A percentile compares a stretch with the other conserved stretches of the same genome.
These are phyloP conservation scores for Pampusana beccarii DNA, from an alignment of 2,113 vertebrate species.

Conservation along the genomic window DNA sequence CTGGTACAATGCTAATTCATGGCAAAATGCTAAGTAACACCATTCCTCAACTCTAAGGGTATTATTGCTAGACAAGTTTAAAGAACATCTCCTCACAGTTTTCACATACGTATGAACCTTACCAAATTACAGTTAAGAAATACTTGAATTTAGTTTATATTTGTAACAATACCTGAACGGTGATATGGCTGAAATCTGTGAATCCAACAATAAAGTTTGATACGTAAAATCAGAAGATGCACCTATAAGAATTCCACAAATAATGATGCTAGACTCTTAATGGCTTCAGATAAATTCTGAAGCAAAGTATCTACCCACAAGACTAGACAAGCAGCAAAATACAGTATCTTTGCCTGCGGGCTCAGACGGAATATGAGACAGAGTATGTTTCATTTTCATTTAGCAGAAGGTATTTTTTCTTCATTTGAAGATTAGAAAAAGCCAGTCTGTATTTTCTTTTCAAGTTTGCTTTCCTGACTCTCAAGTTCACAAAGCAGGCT, in stretches of 20 bases:
- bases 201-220: not conserved
- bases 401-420: not conserved
- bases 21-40: not conserved
- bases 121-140: not conserved
- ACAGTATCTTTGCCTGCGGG: not conserved
- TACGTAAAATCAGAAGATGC: not conserved
- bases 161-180: accelerated
- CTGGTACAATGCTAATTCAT: not conserved
- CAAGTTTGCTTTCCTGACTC: not conserved
- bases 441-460: not conserved
- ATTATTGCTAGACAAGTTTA: not conserved
- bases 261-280: not conserved
- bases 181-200: not conserved
- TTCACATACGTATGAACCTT: not conserved
- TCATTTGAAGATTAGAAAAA: not conserved
- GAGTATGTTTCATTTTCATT: conserved; percentile 3
- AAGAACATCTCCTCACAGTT: not conserved
- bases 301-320: not conserved
- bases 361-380: conserved; percentile 33
- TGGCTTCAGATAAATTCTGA: not conserved
- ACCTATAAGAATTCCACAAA: not conserved
- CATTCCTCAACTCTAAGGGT: not conserved
- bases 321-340: conserved; percentile 20
- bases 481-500: not conserved
- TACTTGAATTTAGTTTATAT: not conserved